phyloP scores from a whole-genome alignment of 2,888 invertebrate genomes.

The Nyleta sp. region DNA sequence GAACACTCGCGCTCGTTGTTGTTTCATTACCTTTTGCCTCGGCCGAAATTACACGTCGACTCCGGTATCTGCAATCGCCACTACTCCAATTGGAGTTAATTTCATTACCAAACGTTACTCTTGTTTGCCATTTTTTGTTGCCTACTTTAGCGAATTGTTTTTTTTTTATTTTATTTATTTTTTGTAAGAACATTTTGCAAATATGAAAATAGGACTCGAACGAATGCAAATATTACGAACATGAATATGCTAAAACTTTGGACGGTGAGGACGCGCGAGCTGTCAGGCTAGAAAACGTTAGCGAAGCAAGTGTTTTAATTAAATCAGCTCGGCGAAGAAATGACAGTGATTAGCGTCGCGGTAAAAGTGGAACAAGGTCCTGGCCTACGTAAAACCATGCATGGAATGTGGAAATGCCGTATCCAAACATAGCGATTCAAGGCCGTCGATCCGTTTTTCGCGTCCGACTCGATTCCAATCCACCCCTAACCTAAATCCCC shows the following conservation, averaged over 20 bases:
- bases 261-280: constrained; percentile 13
- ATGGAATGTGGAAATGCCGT: constrained; percentile 59
- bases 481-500: too few species aligned
- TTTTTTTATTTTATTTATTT: too few species aligned
- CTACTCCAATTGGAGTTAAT: too few species aligned
- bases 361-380: constrained; percentile 66
- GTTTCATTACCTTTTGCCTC: constrained; percentile 19
- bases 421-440: constrained; percentile 55
- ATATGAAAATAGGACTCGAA: not conserved
- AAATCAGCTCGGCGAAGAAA: constrained; percentile 55
- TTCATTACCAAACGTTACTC: too few species aligned
- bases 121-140: too few species aligned
- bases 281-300: constrained; percentile 43
- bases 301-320: constrained; percentile 48
- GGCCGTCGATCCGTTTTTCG: constrained; percentile 25
- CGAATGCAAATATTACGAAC: too few species aligned
- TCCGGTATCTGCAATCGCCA: constrained; percentile 12
- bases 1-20: constrained; percentile 8
- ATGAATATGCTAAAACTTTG: constrained; percentile 7
- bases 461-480: too few species aligned
- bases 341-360: constrained; percentile 60
- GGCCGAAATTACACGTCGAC: constrained; percentile 8
- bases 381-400: constrained; percentile 59
- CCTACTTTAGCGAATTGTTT: too few species aligned
- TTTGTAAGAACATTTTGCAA: too few species aligned